Conservation (phyloP, 64 coral and sea anemone species). For the Montipora efflorescens region DNA sequence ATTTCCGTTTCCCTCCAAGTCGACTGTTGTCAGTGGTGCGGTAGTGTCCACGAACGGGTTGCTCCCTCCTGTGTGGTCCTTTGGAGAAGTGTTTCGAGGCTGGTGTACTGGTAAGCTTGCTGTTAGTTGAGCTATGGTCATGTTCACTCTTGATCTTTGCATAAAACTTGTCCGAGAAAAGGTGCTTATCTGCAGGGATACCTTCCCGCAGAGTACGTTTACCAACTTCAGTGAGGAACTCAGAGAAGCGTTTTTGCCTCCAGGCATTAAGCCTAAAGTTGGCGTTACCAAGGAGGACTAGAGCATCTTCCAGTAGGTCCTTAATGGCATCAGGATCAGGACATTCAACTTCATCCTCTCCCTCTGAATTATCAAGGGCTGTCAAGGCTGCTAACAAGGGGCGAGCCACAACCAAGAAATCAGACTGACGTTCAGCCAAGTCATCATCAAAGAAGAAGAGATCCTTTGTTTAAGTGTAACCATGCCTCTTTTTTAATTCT, state of each 20-base stretch:
- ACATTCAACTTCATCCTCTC: neutral
- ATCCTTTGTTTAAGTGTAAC: neutral
- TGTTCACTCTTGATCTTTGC: neutral
- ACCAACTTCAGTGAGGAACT: constrained; percentile 11
- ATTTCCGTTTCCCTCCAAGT: neutral
- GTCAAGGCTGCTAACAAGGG: too few species aligned
- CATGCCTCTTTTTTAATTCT: neutral
- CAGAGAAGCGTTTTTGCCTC: constrained; percentile 21
- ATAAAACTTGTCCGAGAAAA: neutral
- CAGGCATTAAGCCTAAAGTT: constrained; percentile 23
- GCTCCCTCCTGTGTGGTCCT: neutral
- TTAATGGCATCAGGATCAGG: neutral
- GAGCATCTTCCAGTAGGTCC: constrained; percentile 4
- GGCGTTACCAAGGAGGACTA: constrained; percentile 38
- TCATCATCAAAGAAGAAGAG: neutral
- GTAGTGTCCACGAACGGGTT: neutral
- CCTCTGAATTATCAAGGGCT: too few species aligned
- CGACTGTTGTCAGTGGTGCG: too few species aligned
- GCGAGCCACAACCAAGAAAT: too few species aligned
- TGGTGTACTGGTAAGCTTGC: neutral
- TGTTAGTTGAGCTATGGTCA: neutral
- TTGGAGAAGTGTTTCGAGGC: too few species aligned
- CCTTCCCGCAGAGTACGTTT: neutral
- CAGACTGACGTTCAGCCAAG: too few species aligned
- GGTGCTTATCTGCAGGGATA: neutral